These are phyloP conservation scores for Drosophila leontia DNA, from an alignment of 1,140 invertebrate species.

Conservation along the genomic window DNA sequence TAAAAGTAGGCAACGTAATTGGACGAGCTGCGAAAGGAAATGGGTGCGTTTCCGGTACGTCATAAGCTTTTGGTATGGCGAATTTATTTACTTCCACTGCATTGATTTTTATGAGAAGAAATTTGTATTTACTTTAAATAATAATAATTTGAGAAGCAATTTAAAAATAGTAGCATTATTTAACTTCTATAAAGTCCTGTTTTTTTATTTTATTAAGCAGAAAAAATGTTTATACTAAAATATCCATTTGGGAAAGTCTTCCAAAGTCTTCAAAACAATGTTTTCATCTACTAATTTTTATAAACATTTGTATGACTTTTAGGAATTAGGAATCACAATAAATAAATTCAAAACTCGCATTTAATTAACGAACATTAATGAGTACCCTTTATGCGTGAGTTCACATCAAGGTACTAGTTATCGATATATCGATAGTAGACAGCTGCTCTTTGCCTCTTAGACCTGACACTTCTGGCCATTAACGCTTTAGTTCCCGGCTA, in stretches of 20 bases:
- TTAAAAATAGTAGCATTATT: too few species aligned
- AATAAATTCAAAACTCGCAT: neutral
- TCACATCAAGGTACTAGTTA: neutral
- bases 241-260: too few species aligned
- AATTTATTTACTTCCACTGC: neutral
- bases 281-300: too few species aligned
- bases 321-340: neutral
- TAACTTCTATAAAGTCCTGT: too few species aligned
- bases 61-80: too few species aligned
- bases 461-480: neutral
- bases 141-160: too few species aligned
- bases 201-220: too few species aligned
- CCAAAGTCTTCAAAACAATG: too few species aligned
- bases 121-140: neutral
- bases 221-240: too few species aligned
- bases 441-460: neutral
- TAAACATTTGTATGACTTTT: too few species aligned
- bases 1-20: conserved; percentile 7
- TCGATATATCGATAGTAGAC: conserved; percentile 2
- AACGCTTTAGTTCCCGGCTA: neutral
- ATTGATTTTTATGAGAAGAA: neutral
- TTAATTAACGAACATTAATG: neutral
- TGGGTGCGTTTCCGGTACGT: neutral
- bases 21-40: neutral
- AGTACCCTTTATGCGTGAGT: neutral